A percentile compares a stretch with the other conserved stretches of the same genome.
Conservation (phyloP, 2,797 vertebrate species). For the Pelodytes ibericus region DNA sequence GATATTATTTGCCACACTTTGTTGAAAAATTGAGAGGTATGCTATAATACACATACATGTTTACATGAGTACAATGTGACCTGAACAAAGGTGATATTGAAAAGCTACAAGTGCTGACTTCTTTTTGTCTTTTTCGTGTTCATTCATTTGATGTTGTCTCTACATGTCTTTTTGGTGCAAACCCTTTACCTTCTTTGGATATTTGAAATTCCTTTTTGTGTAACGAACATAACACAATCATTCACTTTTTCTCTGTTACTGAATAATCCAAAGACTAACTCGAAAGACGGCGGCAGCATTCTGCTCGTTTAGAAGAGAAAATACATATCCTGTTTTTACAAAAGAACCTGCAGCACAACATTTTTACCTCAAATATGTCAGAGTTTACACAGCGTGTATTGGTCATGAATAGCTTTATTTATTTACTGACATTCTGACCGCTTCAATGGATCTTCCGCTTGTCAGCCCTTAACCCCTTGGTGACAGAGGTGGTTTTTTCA, state of each 20-base stretch:
- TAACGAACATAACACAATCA: neutral
- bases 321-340: neutral
- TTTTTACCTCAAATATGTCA: neutral
- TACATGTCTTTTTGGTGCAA: neutral
- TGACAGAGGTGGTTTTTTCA: too few species aligned
- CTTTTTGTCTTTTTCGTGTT: neutral
- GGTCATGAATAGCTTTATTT: neutral
- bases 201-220: constrained; percentile 5
- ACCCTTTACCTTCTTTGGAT: constrained; percentile 8
- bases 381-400: neutral
- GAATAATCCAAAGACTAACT: neutral
- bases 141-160: neutral
- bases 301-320: neutral
- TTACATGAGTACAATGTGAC: too few species aligned
- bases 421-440: too few species aligned
- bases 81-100: too few species aligned
- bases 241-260: neutral
- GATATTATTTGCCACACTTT: too few species aligned
- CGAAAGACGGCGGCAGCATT: neutral
- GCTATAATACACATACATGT: neutral
- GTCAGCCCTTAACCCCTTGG: too few species aligned
- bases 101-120: too few species aligned
- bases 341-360: neutral
- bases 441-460: too few species aligned
- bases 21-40: neutral